Base-by-base conservation (phyloP, 2,797 vertebrate genomes). In the Sebastes steindachneri region DNA sequence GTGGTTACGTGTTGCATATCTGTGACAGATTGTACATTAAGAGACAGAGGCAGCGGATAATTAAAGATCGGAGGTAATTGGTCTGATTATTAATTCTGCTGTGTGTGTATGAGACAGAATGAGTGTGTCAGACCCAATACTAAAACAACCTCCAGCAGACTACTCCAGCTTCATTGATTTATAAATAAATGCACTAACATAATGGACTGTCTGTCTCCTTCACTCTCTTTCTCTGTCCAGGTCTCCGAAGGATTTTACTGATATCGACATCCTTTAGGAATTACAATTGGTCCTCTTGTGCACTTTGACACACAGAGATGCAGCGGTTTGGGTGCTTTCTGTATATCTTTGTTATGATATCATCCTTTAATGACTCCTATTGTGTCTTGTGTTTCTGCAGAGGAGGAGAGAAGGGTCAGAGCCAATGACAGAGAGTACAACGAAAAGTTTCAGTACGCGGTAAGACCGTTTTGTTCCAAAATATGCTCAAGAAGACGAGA, bases 381-480 rank as follows among this genome's bases (percentile, higher is more conserved):
- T 54, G 31, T 77, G 12, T 68, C 54, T 69, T 90, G 31, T 88
- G 64, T 86, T 77, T 80, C 75, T 85, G 29, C 90, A 98, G 98
- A 99, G 96, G 97, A 98, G 95, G 97, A 98, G 95, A 96, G 98
- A 90, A 95, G 94, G 95, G 97, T 97, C 60, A 94, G 95, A 91
- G 97, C 97, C 84, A 98, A 99, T 1, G 97, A 97, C 17, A 95
- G 97, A 83, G 97, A 98, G 45, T 97, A 98, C 95, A 98, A 99
- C 3, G 98, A 99, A 90, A 98, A 96, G 93, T 98, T 98, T 92
- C 97, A 97, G 93, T 98, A 99, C 11, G 97, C 97, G 81, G 98
- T 99, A 89, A 97, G 97, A 82, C 4, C 45, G 12, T 73, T 71
- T 14, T 62, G 4, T 63, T 14, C 4, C 0, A 31, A 59, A 54